These are phyloP conservation scores for Vireo griseus DNA, from an alignment of 2,797 vertebrate genomes.

Conservation along the genomic window DNA sequence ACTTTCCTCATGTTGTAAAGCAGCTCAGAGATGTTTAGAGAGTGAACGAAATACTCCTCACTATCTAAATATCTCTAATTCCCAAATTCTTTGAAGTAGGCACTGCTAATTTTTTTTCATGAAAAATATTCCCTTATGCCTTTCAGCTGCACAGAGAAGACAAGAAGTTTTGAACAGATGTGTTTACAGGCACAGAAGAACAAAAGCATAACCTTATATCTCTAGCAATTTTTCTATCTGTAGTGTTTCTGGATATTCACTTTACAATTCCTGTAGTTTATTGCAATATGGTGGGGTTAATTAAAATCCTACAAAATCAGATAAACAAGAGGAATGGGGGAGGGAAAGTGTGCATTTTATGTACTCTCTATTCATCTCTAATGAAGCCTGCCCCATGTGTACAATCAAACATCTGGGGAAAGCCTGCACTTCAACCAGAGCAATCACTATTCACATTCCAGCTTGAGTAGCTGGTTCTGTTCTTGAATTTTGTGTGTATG, in stretches of 20 bases:
- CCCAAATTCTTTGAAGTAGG: background rate
- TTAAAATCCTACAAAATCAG: constrained; percentile 39
- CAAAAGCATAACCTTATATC: background rate
- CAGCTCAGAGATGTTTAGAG: background rate
- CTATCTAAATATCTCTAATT: background rate
- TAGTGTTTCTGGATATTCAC: background rate
- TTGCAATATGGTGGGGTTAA: background rate
- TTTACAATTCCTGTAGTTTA: background rate
- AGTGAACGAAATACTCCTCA: background rate
- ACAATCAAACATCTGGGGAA: constrained; percentile 10
- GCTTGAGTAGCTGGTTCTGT: background rate
- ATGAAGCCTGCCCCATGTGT: background rate
- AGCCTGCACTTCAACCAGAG: background rate
- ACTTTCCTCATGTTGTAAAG: background rate
- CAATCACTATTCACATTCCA: background rate
- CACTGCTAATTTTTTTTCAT: background rate
- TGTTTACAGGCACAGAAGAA: constrained; percentile 1
- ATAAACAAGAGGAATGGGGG: background rate
- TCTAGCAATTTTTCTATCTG: background rate
- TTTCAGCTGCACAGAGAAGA: background rate
- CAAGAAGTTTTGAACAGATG: background rate
- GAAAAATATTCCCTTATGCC: background rate
- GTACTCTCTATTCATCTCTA: background rate
- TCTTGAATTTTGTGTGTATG: background rate
- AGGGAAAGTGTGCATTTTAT: background rate